phyloP scores from a whole-genome alignment of 2,888 invertebrate species.

The Melipona bicolor region DNA sequence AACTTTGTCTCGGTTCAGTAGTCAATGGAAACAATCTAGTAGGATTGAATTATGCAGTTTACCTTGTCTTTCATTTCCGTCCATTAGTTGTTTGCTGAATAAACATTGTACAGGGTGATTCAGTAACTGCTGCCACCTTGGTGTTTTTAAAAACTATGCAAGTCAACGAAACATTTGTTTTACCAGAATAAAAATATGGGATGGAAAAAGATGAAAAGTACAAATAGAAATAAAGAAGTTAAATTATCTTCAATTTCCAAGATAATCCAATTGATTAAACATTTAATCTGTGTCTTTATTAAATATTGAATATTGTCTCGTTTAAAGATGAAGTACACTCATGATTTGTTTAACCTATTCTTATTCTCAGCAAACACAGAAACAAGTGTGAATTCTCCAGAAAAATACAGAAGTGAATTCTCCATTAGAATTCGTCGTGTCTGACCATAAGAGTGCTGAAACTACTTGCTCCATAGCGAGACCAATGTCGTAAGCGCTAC shows the following conservation, averaged over 20 bases:
- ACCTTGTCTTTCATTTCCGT: slow-evolving; percentile 4
- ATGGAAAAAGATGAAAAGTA: neutral
- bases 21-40: neutral
- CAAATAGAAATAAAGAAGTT: neutral
- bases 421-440: neutral
- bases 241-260: neutral
- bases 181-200: neutral
- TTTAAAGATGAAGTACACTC: neutral
- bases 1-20: neutral
- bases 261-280: neutral
- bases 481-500: neutral
- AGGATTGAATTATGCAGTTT: slow-evolving; percentile 13
- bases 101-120: neutral
- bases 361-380: neutral
- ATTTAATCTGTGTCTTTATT: neutral
- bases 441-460: slow-evolving; percentile 16
- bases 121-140: neutral
- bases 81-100: neutral
- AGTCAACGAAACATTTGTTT: neutral
- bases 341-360: neutral
- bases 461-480: slow-evolving; percentile 19
- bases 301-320: neutral
- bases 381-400: neutral
- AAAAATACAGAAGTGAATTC: neutral
- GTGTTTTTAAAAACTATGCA: slow-evolving; percentile 1